Evolutionary conservation across 2,888 invertebrate genomes (phyloP).

Genomic region (Boloria euphrosyne): DNA sequence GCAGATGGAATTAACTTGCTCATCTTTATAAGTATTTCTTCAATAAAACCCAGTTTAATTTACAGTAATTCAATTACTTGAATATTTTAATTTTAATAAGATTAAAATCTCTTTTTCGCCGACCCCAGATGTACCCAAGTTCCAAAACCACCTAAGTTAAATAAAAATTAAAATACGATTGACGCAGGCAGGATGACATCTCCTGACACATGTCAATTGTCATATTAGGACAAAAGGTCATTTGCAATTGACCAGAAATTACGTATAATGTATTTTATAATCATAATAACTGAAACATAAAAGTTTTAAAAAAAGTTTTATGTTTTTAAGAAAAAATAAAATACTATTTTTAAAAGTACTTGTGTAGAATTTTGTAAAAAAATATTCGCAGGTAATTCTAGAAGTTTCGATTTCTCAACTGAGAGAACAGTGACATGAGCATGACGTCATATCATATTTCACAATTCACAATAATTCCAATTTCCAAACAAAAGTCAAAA

Average conservation of each 20-base stretch:
- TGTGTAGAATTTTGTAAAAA: too few relatives aligned
- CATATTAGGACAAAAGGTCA: constrained; percentile 42
- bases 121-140: constrained; percentile 30
- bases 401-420: constrained; percentile 14
- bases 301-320: too few relatives aligned
- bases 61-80: constrained; percentile 52
- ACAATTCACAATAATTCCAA: background rate
- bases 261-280: background rate
- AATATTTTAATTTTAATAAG: background rate
- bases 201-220: constrained; percentile 24
- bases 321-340: too few relatives aligned
- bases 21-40: constrained; percentile 63
- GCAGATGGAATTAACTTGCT: constrained; percentile 69
- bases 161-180: too few relatives aligned
- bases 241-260: constrained; percentile 30
- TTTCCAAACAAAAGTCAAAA: constrained; percentile 6
- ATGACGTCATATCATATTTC: constrained; percentile 2
- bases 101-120: constrained; percentile 29
- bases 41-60: constrained; percentile 66
- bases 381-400: constrained; percentile 3
- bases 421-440: constrained; percentile 9
- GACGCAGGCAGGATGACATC: constrained; percentile 19
- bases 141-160: background rate
- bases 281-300: background rate
- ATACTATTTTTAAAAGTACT: too few relatives aligned